Conservation (phyloP, 2,888 invertebrate species). For the Cybosia mesomella region DNA sequence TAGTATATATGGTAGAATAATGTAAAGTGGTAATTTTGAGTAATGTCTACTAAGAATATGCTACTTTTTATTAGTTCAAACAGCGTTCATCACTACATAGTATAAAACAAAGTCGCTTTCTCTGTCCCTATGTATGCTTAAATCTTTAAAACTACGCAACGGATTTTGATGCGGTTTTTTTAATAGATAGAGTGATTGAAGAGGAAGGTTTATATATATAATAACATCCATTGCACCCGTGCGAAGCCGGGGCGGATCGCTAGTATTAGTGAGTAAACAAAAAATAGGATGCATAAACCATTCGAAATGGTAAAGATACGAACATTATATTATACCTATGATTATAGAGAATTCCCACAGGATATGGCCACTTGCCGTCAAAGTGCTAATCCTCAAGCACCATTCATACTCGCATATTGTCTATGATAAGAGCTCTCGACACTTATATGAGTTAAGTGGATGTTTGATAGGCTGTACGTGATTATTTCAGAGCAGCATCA, state of each 20-base stretch:
- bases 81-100: too few relatives aligned
- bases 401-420: slow-evolving; percentile 21
- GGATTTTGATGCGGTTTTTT: too few relatives aligned
- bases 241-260: too few relatives aligned
- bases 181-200: too few relatives aligned
- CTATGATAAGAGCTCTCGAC: slow-evolving; percentile 28
- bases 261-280: not conserved
- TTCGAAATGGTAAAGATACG: slow-evolving; percentile 44
- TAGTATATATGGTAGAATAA: too few relatives aligned
- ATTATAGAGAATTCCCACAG: slow-evolving; percentile 68
- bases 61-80: too few relatives aligned
- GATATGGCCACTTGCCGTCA: slow-evolving; percentile 53
- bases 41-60: not conserved
- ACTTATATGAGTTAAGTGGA: slow-evolving; percentile 63
- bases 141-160: too few relatives aligned
- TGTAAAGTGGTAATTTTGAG: too few relatives aligned
- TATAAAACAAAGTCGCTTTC: too few relatives aligned
- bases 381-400: slow-evolving; percentile 51
- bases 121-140: too few relatives aligned
- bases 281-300: not conserved
- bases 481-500: slow-evolving; percentile 66
- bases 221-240: too few relatives aligned
- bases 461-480: slow-evolving; percentile 68
- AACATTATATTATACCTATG: slow-evolving; percentile 54
- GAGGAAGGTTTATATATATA: too few relatives aligned